Evolutionary conservation across 92 coral and sea anemone species (phyloP), one percentile per base, ranked within the genome.

Genomic region (Hydrozoanthus gracilis): DNA sequence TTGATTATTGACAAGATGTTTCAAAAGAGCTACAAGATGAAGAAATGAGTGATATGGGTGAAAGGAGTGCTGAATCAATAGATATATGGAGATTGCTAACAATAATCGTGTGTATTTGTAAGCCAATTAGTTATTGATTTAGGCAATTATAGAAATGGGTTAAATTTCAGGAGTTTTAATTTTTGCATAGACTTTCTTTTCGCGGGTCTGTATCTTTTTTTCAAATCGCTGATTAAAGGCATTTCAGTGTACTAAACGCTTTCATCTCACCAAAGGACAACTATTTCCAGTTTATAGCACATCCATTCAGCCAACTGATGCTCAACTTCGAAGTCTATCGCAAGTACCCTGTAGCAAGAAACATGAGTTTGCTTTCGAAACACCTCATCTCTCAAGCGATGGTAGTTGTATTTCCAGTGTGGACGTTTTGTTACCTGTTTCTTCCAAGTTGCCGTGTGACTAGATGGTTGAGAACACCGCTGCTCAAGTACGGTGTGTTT

Each of bases 261-360:
- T 2, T 14, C 8, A 3, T 65, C 20, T 65, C 1, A 8, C 73
- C 13, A 68, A 68, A 7, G 73, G 11, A 13, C 13, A 20, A 0
- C 6, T 48, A 45, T 46, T 65, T 52, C 10, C 71, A 89, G 91
- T 89, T 89, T 49, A 78, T 77, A 14, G 74, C 84, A 44, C 91
- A 89, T 55, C 91, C 91, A 6, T 89, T 76, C 82, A 89, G 91
- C 78, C 91, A 89, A 64, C 62, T 89, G 16, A 61, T 86, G 11
- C 80, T 89, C 51, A 89, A 89, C 86, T 83, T 82, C 35, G 91
- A 84, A 60, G 55, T 84, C 72, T 84, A 84, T 86, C 78, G 83
- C 58, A 71, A 55, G 8, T 87, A 76, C 49, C 88, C 88, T 17
- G 35, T 48, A 55, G 60, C 70, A 65, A 78, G 27, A 45, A 70